Percentiles rank a stretch among this genome's conserved stretches.
Conservation (phyloP, 2,797 vertebrate genomes). For the Xenentodon cancila region DNA sequence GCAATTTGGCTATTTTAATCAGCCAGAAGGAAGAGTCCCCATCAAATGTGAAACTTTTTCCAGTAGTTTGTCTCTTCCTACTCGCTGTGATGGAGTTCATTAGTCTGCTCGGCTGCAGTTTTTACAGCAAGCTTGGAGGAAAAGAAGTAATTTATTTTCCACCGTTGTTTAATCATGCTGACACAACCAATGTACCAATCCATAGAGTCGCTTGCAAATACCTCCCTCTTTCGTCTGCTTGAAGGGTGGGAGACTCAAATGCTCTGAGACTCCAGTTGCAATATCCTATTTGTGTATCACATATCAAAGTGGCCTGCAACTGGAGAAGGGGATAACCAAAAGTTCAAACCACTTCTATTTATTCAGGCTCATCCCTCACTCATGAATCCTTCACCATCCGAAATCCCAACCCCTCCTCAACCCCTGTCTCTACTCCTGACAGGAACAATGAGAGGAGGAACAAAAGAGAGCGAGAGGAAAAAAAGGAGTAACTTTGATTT, state of each 20-base stretch:
- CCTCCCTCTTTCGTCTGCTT: constrained; percentile 44
- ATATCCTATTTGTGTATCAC: constrained; percentile 71
- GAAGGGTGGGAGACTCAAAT: constrained; percentile 48
- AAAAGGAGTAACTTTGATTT: constrained; percentile 42
- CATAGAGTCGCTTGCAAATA: constrained; percentile 37
- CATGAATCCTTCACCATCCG: constrained; percentile 32
- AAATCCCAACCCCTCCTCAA: not conserved
- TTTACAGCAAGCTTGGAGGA: constrained; percentile 33
- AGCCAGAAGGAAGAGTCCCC: constrained; percentile 31
- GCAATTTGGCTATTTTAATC: constrained; percentile 49
- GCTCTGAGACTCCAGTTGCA: constrained; percentile 54
- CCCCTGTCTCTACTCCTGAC: constrained; percentile 20
- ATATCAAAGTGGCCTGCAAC: constrained; percentile 78
- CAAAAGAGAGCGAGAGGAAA: constrained; percentile 45
- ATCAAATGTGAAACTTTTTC: constrained; percentile 44
- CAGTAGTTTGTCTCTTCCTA: constrained; percentile 36
- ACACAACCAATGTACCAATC: constrained; percentile 32
- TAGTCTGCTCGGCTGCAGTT: constrained; percentile 35
- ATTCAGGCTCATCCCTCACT: constrained; percentile 62
- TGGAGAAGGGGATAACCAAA: constrained; percentile 62
- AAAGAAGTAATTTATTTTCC: constrained; percentile 50
- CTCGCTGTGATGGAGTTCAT: constrained; percentile 45
- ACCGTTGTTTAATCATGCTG: constrained; percentile 57
- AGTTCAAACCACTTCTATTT: constrained; percentile 60
- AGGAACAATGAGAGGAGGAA: constrained; percentile 52